Conservation (phyloP, 1,140 invertebrate genomes). For the Berghia stephanieae region DNA sequence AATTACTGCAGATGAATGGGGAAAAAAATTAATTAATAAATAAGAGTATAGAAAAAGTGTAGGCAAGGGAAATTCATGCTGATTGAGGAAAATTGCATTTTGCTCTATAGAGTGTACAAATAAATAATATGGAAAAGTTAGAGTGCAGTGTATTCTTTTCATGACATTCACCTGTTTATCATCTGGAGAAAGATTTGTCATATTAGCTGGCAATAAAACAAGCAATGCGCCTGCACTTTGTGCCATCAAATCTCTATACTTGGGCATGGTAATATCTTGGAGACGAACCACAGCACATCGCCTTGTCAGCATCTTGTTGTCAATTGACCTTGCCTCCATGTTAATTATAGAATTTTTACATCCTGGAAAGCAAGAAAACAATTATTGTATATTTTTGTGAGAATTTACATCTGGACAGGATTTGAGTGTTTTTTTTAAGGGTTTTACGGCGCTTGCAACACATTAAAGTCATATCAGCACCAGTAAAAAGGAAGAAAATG, state of each 20-base stretch:
- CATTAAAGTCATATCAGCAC: too few species aligned
- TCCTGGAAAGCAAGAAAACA: too few species aligned
- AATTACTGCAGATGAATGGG: too few species aligned
- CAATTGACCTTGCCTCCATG: slow-evolving; percentile 86
- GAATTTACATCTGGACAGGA: too few species aligned
- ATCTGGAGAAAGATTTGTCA: slow-evolving; percentile 73
- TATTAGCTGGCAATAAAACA: slow-evolving; percentile 81
- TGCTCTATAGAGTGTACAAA: background rate
- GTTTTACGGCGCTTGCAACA: too few species aligned
- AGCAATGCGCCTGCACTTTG: slow-evolving; percentile 85
- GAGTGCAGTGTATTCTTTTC: too few species aligned
- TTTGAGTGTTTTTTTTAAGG: too few species aligned
- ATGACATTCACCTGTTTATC: slow-evolving; percentile 76
- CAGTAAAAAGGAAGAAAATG: too few species aligned
- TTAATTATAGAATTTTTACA: slow-evolving; percentile 83
- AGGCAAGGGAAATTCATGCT: background rate
- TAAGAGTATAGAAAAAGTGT: background rate
- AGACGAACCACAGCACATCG: slow-evolving; percentile 86
- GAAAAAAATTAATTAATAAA: background rate
- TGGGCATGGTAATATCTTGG: slow-evolving; percentile 79
- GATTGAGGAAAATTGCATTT: background rate
- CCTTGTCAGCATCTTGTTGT: slow-evolving; percentile 84
- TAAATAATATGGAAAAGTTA: too few species aligned
- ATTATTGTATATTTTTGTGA: too few species aligned
- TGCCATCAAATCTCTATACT: slow-evolving; percentile 79